Evolutionary conservation across 2,797 vertebrate species (phyloP).

Genomic region (Iguana delicatissima): DNA sequence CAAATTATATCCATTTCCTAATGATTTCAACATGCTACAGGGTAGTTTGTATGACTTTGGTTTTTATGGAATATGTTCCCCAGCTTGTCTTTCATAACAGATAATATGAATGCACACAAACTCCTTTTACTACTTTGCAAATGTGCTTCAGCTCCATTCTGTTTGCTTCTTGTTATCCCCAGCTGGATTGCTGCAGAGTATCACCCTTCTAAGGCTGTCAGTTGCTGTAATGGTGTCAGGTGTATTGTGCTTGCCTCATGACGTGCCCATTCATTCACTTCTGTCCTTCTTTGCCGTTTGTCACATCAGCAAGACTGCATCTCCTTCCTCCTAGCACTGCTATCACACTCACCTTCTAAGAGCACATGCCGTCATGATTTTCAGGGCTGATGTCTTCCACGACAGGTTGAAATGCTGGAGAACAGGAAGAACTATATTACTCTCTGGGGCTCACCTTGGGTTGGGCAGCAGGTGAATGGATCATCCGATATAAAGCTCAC

Average conservation of each 20-base stretch:
- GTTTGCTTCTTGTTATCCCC: not conserved
- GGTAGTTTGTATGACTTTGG: slow-evolving; percentile 5
- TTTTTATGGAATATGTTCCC: slow-evolving; percentile 47
- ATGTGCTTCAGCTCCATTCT: slow-evolving; percentile 46
- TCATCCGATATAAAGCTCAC: not conserved
- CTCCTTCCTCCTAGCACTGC: not conserved
- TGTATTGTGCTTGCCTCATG: slow-evolving; percentile 35
- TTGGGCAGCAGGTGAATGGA: not conserved
- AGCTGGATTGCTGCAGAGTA: slow-evolving; percentile 27
- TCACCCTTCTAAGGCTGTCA: slow-evolving; percentile 39
- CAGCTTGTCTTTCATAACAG: slow-evolving; percentile 20
- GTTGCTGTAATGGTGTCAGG: slow-evolving; percentile 45
- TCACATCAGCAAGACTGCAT: slow-evolving; percentile 22
- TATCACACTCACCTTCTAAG: slow-evolving; percentile 17
- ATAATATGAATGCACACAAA: slow-evolving; percentile 26
- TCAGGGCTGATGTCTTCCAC: not conserved
- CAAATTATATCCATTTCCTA: slow-evolving; percentile 36
- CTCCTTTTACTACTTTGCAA: slow-evolving; percentile 39
- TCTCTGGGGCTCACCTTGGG: not conserved
- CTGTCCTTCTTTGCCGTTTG: not conserved
- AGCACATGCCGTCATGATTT: not conserved
- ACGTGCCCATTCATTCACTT: slow-evolving; percentile 38
- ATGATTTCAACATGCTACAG: slow-evolving; percentile 31
- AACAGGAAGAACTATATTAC: not conserved
- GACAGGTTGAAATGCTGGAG: not conserved